Conservation (phyloP, 2,113 vertebrate species). For the Chaenocephalus aceratus region DNA sequence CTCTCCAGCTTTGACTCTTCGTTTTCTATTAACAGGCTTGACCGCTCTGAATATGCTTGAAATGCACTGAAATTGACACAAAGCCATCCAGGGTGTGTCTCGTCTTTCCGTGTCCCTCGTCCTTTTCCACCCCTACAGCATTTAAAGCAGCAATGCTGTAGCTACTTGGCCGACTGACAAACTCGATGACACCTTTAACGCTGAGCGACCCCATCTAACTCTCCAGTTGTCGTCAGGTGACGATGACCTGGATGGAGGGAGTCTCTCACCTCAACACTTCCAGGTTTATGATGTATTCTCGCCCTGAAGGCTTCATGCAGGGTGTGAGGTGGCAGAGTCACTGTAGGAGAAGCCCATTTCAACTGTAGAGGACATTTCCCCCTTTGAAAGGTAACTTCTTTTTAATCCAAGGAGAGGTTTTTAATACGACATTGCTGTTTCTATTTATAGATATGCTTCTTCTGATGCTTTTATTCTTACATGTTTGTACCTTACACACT, state of each 20-base stretch:
- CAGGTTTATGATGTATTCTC: background rate
- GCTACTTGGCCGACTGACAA: background rate
- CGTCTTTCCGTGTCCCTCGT: constrained; percentile 3
- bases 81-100: constrained; percentile 11
- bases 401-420: background rate
- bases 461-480: constrained; percentile 10
- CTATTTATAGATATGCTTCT: background rate
- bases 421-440: background rate
- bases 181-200: constrained; percentile 12
- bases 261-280: background rate
- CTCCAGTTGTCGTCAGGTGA: constrained; percentile 8
- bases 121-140: constrained; percentile 1
- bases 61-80: background rate
- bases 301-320: background rate
- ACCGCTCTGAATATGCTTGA: constrained; percentile 10
- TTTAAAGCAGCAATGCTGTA: background rate
- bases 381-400: background rate
- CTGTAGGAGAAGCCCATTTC: background rate
- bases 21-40: constrained; percentile 22
- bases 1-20: constrained; percentile 29
- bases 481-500: too few species aligned
- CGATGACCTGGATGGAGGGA: constrained; percentile 13
- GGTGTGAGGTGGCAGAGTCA: constrained; percentile 1
- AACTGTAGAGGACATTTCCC: background rate
- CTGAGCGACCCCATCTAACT: background rate